phyloP scores from a whole-genome alignment of 2,797 vertebrate species.

The Dicrostonyx torquatus region DNA sequence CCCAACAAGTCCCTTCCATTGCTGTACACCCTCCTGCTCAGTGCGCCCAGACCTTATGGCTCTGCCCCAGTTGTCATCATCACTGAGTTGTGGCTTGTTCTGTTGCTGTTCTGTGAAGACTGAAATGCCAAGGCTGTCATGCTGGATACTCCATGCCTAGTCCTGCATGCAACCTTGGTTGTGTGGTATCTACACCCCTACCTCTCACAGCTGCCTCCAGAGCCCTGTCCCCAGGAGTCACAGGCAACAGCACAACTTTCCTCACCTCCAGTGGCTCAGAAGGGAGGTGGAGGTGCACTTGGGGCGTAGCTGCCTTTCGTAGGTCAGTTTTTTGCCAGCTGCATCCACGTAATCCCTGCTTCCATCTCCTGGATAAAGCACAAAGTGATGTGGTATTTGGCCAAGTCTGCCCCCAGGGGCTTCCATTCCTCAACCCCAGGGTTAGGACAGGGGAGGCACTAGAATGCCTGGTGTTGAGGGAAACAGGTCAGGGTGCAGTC shows the following conservation, averaged over 20 bases:
- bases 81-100: constrained; percentile 28
- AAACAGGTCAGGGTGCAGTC: not conserved
- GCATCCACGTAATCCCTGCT: not conserved
- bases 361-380: constrained; percentile 72
- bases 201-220: not conserved
- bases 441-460: not conserved
- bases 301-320: not conserved
- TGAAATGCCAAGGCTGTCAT: constrained; percentile 11
- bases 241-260: constrained; percentile 68
- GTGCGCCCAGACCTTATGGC: not conserved
- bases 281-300: not conserved
- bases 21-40: not conserved
- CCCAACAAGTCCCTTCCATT: not conserved
- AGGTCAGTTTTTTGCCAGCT: constrained; percentile 1
- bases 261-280: not conserved
- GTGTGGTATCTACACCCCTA: not conserved
- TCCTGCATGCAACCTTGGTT: constrained; percentile 46
- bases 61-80: not conserved
- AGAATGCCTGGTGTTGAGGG: not conserved
- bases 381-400: constrained; percentile 60
- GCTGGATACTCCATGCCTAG: not conserved
- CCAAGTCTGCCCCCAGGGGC: not conserved
- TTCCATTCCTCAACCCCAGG: not conserved
- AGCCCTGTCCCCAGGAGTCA: constrained; percentile 35
- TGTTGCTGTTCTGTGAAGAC: constrained; percentile 35